These are phyloP conservation scores for Agrochola lychnidis DNA, from an alignment of 2,888 invertebrate genomes.

Conservation along the genomic window DNA sequence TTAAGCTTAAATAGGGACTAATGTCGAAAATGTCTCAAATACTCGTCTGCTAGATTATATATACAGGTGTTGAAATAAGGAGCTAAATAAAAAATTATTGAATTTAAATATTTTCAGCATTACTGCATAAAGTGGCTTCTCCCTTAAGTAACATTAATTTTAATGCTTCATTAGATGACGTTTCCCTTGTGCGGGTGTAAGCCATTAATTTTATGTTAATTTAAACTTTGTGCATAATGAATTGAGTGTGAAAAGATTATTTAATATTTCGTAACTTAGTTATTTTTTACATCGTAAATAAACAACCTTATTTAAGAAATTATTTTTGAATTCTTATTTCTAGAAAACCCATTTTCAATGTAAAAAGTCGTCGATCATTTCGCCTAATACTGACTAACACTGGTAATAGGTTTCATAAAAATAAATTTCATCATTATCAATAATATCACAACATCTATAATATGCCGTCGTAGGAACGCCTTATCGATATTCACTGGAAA, in stretches of 20 bases:
- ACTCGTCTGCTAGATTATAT: background rate
- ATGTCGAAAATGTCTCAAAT: background rate
- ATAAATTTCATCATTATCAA: slow-evolving; percentile 5
- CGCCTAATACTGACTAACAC: slow-evolving; percentile 30
- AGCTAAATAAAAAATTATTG: background rate
- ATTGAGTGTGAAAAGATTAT: slow-evolving; percentile 65
- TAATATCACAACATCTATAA: background rate
- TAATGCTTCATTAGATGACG: slow-evolving; percentile 21
- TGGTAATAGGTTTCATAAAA: slow-evolving; percentile 12
- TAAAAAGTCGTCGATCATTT: slow-evolving; percentile 31
- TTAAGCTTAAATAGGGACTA: background rate
- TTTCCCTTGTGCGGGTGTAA: slow-evolving; percentile 19
- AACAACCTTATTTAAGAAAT: slow-evolving; percentile 51
- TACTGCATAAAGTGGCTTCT: slow-evolving; percentile 5
- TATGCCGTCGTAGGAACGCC: background rate
- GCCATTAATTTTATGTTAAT: slow-evolving; percentile 47
- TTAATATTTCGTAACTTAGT: slow-evolving; percentile 64
- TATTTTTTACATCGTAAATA: slow-evolving; percentile 64
- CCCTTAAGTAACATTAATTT: slow-evolving; percentile 28
- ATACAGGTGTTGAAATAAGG: background rate
- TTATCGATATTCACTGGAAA: slow-evolving; percentile 17
- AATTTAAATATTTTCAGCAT: slow-evolving; percentile 10
- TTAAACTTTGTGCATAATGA: slow-evolving; percentile 55
- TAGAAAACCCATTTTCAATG: slow-evolving; percentile 38
- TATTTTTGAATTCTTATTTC: slow-evolving; percentile 57